Conservation (phyloP, 1,140 invertebrate species). For the Hylaeus anthracinus region DNA sequence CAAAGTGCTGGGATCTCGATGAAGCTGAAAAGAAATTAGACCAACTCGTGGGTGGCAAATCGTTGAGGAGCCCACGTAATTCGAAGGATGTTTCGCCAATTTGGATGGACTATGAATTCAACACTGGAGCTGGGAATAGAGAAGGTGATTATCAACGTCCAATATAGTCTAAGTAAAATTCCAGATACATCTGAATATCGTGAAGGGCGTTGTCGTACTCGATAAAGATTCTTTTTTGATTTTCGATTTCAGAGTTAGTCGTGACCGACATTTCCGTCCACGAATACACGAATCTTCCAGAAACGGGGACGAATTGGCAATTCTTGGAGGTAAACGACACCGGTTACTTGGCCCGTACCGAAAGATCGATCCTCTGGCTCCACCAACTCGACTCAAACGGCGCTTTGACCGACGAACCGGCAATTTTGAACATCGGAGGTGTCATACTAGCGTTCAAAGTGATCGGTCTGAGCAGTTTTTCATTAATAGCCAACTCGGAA, state of each 20-base stretch:
- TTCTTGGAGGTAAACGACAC: slow-evolving; percentile 36
- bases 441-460: slow-evolving; percentile 58
- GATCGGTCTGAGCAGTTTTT: slow-evolving; percentile 9
- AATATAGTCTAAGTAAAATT: too few relatives aligned
- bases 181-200: too few relatives aligned
- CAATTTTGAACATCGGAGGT: slow-evolving; percentile 2
- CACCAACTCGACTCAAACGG: slow-evolving; percentile 43
- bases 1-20: slow-evolving; percentile 11
- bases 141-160: slow-evolving; percentile 61
- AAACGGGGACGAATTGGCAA: slow-evolving; percentile 48
- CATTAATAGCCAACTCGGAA: not conserved
- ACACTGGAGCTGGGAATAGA: slow-evolving; percentile 63
- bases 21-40: slow-evolving; percentile 5
- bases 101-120: slow-evolving; percentile 67
- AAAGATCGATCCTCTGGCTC: slow-evolving; percentile 21
- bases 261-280: slow-evolving; percentile 58
- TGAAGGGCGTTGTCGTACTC: too few relatives aligned
- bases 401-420: not conserved
- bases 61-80: not conserved
- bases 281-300: slow-evolving; percentile 10
- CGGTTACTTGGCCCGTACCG: slow-evolving; percentile 49
- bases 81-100: slow-evolving; percentile 31
- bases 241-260: slow-evolving; percentile 56
- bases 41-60: not conserved
- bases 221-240: not conserved